Percentiles rank a stretch among this genome's conserved stretches.
Evolutionary conservation across 1,140 invertebrate genomes (phyloP).

Genomic region (Vanessa tameamea): DNA sequence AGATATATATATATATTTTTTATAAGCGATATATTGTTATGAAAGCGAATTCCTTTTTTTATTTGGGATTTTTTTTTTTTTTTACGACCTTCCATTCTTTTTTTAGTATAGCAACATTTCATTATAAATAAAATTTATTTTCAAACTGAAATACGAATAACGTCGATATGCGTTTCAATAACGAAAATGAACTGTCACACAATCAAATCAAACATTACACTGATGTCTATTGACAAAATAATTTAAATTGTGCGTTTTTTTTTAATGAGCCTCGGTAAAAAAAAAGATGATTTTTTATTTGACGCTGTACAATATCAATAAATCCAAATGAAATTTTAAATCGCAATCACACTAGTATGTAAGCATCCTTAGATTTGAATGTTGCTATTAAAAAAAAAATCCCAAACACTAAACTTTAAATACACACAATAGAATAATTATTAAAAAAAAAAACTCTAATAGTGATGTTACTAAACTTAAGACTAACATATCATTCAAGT

Average conservation of each 20-base stretch:
- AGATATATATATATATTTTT: constrained; percentile 49
- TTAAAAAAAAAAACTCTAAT: constrained; percentile 8
- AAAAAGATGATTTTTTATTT: too few relatives aligned
- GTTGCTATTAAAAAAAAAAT: constrained; percentile 3
- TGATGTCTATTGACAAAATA: too few relatives aligned
- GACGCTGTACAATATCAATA: too few relatives aligned
- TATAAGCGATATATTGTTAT: constrained; percentile 49
- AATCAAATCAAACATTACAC: too few relatives aligned
- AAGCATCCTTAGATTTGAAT: neutral
- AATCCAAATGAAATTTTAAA: too few relatives aligned
- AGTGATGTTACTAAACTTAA: neutral
- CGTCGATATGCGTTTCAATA: too few relatives aligned
- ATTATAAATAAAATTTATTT: neutral
- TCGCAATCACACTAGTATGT: too few relatives aligned
- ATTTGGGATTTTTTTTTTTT: constrained; percentile 29
- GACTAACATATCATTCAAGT: constrained; percentile 2
- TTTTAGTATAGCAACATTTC: neutral
- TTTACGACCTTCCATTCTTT: neutral
- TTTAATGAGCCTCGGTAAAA: too few relatives aligned
- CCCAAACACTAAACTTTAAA: constrained; percentile 20
- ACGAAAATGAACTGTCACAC: too few relatives aligned
- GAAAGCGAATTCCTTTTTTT: constrained; percentile 29
- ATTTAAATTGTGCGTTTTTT: too few relatives aligned
- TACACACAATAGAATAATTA: constrained; percentile 16
- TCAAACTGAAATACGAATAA: too few relatives aligned